phyloP scores from a whole-genome alignment of 2,797 vertebrate species.

The Ptychobarbus kaznakovi region DNA sequence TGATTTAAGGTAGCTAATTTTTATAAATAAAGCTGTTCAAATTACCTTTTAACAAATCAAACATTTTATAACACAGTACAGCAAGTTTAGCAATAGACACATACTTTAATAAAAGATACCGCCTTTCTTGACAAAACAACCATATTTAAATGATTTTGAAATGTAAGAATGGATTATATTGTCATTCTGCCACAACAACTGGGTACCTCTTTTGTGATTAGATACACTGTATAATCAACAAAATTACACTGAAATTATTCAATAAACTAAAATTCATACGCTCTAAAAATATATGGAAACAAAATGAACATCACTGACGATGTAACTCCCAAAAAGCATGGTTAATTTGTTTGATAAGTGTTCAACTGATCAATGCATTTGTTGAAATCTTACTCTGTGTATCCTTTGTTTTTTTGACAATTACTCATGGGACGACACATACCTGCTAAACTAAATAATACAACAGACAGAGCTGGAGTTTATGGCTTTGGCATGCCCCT shows the following conservation, averaged over 20 bases:
- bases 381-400: neutral
- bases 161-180: neutral
- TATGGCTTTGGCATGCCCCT: neutral
- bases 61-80: neutral
- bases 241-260: neutral
- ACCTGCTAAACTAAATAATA: neutral
- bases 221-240: neutral
- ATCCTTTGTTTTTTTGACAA: neutral
- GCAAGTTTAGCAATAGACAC: neutral
- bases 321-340: neutral
- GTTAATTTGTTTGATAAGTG: neutral
- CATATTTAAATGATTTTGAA: neutral
- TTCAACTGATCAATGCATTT: neutral
- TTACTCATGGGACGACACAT: neutral
- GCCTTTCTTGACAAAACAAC: neutral
- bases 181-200: neutral
- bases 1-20: neutral
- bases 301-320: neutral
- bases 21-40: too few species aligned
- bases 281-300: neutral
- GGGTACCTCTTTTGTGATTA: neutral
- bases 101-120: neutral
- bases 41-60: neutral
- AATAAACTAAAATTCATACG: neutral
- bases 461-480: neutral